Evolutionary conservation across 2,888 invertebrate species (phyloP).

Genomic region (Melitaea athalia): DNA sequence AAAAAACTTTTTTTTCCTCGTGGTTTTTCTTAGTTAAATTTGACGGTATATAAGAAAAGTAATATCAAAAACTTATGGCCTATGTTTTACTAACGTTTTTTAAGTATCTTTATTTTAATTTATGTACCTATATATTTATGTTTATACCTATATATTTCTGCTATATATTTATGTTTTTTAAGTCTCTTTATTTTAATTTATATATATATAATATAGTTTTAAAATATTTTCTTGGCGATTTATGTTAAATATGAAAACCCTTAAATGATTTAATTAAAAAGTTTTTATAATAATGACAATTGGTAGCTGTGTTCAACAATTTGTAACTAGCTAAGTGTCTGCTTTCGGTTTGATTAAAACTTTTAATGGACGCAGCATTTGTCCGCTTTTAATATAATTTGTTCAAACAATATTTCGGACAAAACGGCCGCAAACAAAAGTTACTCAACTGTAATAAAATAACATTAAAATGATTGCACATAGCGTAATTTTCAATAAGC

Average conservation of each 20-base stretch:
- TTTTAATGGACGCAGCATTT: slow-evolving; percentile 27
- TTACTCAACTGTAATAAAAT: background rate
- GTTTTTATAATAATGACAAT: slow-evolving; percentile 27
- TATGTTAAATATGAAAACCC: background rate
- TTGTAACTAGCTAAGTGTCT: slow-evolving; percentile 24
- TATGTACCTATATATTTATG: too few relatives aligned
- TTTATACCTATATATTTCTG: too few relatives aligned
- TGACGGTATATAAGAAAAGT: too few relatives aligned
- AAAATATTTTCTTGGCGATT: background rate
- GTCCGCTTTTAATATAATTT: slow-evolving; percentile 26
- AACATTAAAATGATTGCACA: slow-evolving; percentile 5
- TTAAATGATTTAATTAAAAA: slow-evolving; percentile 21
- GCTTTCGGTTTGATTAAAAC: slow-evolving; percentile 25
- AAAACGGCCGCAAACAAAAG: slow-evolving; percentile 15
- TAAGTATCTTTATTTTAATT: too few relatives aligned
- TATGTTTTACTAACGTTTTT: too few relatives aligned
- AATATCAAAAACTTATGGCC: too few relatives aligned
- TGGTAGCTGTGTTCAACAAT: slow-evolving; percentile 23
- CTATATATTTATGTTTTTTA: too few relatives aligned
- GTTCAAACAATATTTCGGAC: slow-evolving; percentile 3
- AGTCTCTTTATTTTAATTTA: too few relatives aligned
- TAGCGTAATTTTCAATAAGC: background rate
- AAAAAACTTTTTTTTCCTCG: too few relatives aligned
- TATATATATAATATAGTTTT: too few relatives aligned
- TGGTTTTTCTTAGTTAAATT: too few relatives aligned